Evolutionary conservation across 1,140 invertebrate species (phyloP).

Genomic region (Leptinotarsa undecemlineata): DNA sequence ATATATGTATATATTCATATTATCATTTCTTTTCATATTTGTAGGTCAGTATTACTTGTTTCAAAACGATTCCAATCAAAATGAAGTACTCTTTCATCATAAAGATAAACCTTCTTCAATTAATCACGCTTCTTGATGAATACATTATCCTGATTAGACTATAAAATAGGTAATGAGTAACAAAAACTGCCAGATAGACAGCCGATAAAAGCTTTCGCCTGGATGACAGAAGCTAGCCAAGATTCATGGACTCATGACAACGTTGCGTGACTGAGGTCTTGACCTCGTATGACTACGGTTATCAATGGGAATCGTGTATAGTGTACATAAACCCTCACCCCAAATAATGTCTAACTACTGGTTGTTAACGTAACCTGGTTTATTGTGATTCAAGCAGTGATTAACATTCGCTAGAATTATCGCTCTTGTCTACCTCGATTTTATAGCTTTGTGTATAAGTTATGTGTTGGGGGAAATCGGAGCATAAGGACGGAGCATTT

Average conservation of each 20-base stretch:
- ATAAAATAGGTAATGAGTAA: neutral
- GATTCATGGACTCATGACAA: conserved; percentile 35
- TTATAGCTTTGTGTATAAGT: neutral
- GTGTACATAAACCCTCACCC: conserved; percentile 36
- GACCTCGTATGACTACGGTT: conserved; percentile 36
- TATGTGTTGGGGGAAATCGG: neutral
- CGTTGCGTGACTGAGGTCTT: conserved; percentile 32
- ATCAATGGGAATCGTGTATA: conserved; percentile 38
- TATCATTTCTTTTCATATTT: no score
- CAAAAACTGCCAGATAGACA: conserved; percentile 14
- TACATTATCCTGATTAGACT: conserved; percentile 18
- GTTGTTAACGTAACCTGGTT: conserved; percentile 39
- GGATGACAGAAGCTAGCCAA: conserved; percentile 31
- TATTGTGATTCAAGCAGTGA: conserved; percentile 37
- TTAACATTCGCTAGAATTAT: conserved; percentile 31
- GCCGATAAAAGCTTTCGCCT: conserved; percentile 30
- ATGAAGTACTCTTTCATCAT: no score
- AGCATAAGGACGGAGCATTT: neutral
- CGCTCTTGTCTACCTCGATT: conserved; percentile 24
- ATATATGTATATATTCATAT: no score
- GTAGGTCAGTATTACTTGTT: no score
- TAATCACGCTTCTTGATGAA: neutral
- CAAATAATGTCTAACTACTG: conserved; percentile 37
- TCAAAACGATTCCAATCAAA: no score
- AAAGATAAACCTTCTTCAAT: no score